phyloP scores from a whole-genome alignment of 2,797 vertebrate genomes.

The Pagetopsis macropterus region DNA sequence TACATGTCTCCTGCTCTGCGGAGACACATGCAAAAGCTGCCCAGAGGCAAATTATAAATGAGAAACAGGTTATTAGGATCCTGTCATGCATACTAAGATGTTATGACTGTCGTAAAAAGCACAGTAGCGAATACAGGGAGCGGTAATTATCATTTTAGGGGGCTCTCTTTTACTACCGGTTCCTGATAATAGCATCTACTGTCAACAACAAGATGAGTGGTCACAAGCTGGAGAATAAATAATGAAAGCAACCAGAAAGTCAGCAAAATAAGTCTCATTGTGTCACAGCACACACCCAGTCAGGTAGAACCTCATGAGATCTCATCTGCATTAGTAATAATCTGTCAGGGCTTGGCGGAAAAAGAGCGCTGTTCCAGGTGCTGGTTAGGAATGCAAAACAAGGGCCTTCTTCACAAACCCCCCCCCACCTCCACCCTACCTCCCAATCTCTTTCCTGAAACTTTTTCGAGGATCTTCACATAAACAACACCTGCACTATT shows the following conservation, averaged over 20 bases:
- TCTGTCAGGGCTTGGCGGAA: conserved; percentile 54
- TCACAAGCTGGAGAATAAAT: conserved; percentile 29
- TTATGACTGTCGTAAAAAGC: conserved; percentile 76
- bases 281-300: conserved; percentile 32
- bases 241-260: conserved; percentile 25
- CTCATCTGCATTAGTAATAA: conserved; percentile 73
- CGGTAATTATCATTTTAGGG: conserved; percentile 68
- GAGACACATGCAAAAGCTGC: conserved; percentile 77
- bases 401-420: conserved; percentile 31
- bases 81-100: conserved; percentile 82
- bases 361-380: conserved; percentile 49
- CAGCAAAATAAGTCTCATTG: conserved; percentile 37
- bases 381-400: conserved; percentile 66
- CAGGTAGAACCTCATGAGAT: conserved; percentile 61
- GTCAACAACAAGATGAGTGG: conserved; percentile 49
- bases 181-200: conserved; percentile 33
- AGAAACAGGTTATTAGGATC: conserved; percentile 83
- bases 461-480: conserved; percentile 34
- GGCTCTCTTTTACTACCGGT: conserved; percentile 29
- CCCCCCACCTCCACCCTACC: conserved; percentile 5
- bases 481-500: conserved; percentile 58
- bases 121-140: conserved; percentile 58
- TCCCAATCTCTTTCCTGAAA: conserved; percentile 5
- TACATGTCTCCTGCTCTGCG: conserved; percentile 76
- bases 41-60: conserved; percentile 82